Percentiles rank a stretch among this genome's conserved stretches.
Conservation (phyloP, 30 jellyfish, hydroid and myxozoan genomes). For the Pseudorhiza aurosa region DNA sequence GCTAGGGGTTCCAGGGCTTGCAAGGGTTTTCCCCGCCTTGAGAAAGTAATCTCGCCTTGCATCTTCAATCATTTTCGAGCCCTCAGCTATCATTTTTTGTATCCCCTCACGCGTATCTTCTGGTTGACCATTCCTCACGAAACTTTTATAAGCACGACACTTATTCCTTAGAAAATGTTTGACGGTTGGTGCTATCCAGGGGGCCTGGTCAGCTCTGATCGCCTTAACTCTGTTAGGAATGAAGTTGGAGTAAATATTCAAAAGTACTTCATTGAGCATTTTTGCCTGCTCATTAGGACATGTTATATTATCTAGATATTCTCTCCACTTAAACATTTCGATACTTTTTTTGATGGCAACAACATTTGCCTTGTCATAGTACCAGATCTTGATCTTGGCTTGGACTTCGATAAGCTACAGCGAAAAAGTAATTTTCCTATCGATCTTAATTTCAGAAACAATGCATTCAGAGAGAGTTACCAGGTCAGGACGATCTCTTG, state of each 20-base stretch:
- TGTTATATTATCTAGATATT: constrained; percentile 25
- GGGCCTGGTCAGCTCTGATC: constrained; percentile 47
- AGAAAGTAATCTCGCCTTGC: constrained; percentile 56
- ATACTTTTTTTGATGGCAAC: constrained; percentile 41
- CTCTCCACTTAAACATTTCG: constrained; percentile 46
- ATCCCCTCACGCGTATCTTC: constrained; percentile 43
- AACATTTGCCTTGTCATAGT: constrained; percentile 35
- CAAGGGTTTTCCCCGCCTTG: constrained; percentile 61
- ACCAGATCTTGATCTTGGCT: constrained; percentile 44
- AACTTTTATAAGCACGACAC: constrained; percentile 45
- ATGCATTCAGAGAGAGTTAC: constrained; percentile 55
- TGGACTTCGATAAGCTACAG: constrained; percentile 49
- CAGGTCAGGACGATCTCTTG: constrained; percentile 41
- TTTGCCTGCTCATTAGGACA: constrained; percentile 49
- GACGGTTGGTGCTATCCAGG: constrained; percentile 55
- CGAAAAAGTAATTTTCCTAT: constrained; percentile 41
- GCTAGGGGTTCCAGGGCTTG: constrained; percentile 57
- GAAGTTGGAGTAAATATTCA: constrained; percentile 41
- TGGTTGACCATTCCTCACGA: constrained; percentile 52
- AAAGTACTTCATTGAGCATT: constrained; percentile 43
- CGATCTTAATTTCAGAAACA: constrained; percentile 19
- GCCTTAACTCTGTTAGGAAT: constrained; percentile 56
- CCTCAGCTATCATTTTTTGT: constrained; percentile 40
- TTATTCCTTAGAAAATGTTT: constrained; percentile 45
- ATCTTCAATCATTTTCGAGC: constrained; percentile 51